Evolutionary conservation across 2,113 vertebrate genomes (phyloP).

Genomic region (Neotoma lepida): DNA sequence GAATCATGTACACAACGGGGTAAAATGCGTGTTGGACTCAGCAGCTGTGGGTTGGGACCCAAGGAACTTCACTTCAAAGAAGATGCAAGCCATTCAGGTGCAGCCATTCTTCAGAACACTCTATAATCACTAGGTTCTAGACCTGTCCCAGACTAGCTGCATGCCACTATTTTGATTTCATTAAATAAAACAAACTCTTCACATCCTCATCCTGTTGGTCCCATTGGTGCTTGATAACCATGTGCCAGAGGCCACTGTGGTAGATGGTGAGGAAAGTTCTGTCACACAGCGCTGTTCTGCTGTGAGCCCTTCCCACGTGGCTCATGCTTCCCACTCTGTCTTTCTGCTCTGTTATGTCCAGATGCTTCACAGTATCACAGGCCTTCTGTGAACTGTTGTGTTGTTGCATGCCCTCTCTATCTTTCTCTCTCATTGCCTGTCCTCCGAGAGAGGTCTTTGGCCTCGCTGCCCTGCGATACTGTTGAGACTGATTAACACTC

Average conservation of each 20-base stretch:
- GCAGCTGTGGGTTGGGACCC: not conserved
- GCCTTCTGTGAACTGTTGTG: not conserved
- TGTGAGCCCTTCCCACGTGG: not conserved
- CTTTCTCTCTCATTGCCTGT: not conserved
- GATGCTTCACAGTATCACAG: not conserved
- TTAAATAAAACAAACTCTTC: conserved; percentile 10
- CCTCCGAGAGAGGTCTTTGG: not conserved
- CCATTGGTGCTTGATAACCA: not conserved
- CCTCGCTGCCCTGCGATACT: not conserved
- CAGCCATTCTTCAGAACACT: not conserved
- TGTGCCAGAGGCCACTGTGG: not conserved
- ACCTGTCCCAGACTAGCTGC: not conserved
- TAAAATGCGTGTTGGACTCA: not conserved
- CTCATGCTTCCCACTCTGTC: not conserved
- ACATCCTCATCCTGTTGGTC: not conserved
- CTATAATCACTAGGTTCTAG: not conserved
- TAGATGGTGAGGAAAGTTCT: not conserved
- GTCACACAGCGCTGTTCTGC: not conserved
- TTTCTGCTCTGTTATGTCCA: not conserved
- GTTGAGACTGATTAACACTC: not conserved
- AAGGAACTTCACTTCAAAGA: not conserved
- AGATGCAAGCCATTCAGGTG: too few relatives aligned
- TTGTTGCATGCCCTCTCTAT: not conserved
- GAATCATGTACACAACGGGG: not conserved
- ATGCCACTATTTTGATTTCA: conserved; percentile 5